Conservation (phyloP, 1,140 invertebrate species). For the Oreohelix idahoensis region DNA sequence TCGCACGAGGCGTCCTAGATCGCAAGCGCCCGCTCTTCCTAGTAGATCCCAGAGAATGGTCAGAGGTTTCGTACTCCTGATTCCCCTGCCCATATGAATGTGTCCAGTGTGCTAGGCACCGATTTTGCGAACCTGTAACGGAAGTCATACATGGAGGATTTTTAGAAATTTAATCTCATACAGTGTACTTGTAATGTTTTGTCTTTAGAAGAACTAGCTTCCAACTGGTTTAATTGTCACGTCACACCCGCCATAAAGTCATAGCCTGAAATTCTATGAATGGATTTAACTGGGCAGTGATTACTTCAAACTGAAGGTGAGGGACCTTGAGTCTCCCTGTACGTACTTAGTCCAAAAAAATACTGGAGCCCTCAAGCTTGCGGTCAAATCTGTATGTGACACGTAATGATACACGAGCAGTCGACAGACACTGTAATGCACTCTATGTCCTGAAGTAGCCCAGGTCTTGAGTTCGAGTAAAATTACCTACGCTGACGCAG, state of each 20-base stretch:
- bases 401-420: constrained; percentile 15
- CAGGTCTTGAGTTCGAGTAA: not conserved
- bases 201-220: not conserved
- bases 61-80: not conserved
- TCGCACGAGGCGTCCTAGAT: too few species aligned
- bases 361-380: not conserved
- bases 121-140: not conserved
- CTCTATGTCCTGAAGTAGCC: not conserved
- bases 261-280: not conserved
- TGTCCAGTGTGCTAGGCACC: not conserved
- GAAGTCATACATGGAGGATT: too few species aligned
- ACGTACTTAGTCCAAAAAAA: not conserved
- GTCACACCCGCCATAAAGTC: not conserved
- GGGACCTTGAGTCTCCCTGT: not conserved
- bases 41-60: not conserved
- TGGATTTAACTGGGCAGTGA: not conserved
- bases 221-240: not conserved
- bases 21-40: not conserved
- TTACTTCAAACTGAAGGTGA: not conserved
- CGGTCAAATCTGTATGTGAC: not conserved
- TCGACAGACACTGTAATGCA: constrained; percentile 22
- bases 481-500: not conserved
- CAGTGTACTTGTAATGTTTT: not conserved
- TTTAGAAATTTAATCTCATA: not conserved
- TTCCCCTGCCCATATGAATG: not conserved